phyloP scores from a whole-genome alignment of 23 tunicate genomes.

The Halocynthia aurantium region DNA sequence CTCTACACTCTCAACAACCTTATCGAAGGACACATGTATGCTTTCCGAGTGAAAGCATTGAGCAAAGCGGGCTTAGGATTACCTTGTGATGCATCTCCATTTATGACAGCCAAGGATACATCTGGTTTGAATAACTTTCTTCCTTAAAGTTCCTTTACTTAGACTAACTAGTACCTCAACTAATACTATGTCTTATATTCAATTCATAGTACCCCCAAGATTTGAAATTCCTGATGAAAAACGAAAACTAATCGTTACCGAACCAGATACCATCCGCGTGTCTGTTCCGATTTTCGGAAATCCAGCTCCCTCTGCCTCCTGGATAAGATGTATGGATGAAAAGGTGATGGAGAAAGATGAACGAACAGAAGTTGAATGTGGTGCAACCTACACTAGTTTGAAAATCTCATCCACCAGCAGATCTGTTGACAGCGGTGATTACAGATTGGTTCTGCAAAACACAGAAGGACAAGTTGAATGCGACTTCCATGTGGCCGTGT shows the following conservation, averaged over 20 bases:
- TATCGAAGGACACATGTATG: constrained; percentile 16
- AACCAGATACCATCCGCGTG: constrained; percentile 11
- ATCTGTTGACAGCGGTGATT: constrained; percentile 23
- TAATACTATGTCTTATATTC: neutral
- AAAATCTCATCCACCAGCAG: neutral
- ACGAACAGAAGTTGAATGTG: constrained; percentile 9
- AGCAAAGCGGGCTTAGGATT: constrained; percentile 21
- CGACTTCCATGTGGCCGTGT: constrained; percentile 15
- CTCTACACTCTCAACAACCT: constrained; percentile 3
- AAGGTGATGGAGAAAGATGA: constrained; percentile 2
- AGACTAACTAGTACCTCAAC: no score
- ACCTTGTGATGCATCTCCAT: constrained; percentile 19
- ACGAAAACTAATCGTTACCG: constrained; percentile 5
- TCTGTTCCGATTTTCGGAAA: constrained; percentile 16
- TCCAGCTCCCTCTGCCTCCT: constrained; percentile 11
- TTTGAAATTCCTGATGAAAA: neutral
- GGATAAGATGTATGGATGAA: constrained; percentile 13
- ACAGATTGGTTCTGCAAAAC: constrained; percentile 21
- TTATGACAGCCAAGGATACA: constrained; percentile 22
- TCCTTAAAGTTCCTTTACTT: no score
- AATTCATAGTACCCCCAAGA: constrained; percentile 10
- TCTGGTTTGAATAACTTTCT: neutral
- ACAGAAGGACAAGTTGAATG: constrained; percentile 17
- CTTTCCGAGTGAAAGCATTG: constrained; percentile 32
- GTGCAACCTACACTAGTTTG: constrained; percentile 6